phyloP scores from a whole-genome alignment of 2,888 invertebrate species.

The Volucella inflata region DNA sequence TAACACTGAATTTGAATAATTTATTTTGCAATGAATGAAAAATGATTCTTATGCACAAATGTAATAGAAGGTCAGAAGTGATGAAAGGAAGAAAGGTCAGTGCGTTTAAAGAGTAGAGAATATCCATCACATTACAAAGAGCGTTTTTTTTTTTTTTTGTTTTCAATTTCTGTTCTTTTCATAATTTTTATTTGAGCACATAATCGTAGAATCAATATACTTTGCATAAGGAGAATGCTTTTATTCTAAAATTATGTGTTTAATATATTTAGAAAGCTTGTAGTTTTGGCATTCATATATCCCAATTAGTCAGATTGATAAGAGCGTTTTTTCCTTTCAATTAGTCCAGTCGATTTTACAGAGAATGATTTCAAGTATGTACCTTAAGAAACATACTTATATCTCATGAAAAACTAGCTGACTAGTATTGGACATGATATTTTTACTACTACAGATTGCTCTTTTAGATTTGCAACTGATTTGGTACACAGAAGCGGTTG shows the following conservation, averaged over 20 bases:
- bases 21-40: constrained; percentile 63
- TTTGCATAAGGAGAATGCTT: constrained; percentile 12
- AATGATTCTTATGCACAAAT: constrained; percentile 42
- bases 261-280: neutral
- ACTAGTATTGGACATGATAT: too few relatives aligned
- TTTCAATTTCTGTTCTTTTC: neutral
- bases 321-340: too few relatives aligned
- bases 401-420: too few relatives aligned
- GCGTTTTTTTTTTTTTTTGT: constrained; percentile 23
- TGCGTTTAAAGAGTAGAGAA: constrained; percentile 60
- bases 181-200: constrained; percentile 5
- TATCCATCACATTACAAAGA: constrained; percentile 18
- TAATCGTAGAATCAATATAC: constrained; percentile 9
- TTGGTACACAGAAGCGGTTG: too few relatives aligned
- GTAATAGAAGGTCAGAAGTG: constrained; percentile 56
- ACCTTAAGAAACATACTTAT: too few relatives aligned
- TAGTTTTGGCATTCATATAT: too few relatives aligned
- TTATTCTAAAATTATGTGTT: neutral
- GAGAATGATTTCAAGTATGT: too few relatives aligned
- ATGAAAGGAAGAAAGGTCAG: constrained; percentile 72
- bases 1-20: constrained; percentile 62
- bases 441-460: too few relatives aligned
- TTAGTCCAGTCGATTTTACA: too few relatives aligned
- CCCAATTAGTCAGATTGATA: too few relatives aligned
- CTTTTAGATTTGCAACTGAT: too few relatives aligned